Evolutionary conservation across 2,888 invertebrate species (phyloP).

Genomic region (Tuta absoluta): DNA sequence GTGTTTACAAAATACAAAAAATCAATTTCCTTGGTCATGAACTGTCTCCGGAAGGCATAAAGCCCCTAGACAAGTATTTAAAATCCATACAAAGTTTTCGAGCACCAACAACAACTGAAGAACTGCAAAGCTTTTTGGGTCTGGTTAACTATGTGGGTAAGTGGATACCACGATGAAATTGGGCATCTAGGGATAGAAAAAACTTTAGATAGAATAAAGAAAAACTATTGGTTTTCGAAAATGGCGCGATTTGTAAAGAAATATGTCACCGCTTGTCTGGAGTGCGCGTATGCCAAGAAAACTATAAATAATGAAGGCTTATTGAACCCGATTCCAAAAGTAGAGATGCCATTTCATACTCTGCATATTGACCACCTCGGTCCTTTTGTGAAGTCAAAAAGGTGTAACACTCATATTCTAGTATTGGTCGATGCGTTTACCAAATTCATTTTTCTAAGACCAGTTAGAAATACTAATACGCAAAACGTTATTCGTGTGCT

Average conservation of each 20-base stretch:
- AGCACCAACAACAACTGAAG: too few relatives aligned
- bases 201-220: constrained; percentile 14
- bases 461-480: constrained; percentile 20
- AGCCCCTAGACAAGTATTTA: too few relatives aligned
- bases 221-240: constrained; percentile 1
- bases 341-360: constrained; percentile 42
- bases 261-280: constrained; percentile 15
- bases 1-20: too few relatives aligned
- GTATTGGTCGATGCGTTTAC: constrained; percentile 24
- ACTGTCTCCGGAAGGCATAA: too few relatives aligned
- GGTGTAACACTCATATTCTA: constrained; percentile 37
- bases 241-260: constrained; percentile 15
- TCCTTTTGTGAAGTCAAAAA: constrained; percentile 43
- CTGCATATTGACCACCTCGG: constrained; percentile 49
- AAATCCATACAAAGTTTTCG: too few relatives aligned
- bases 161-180: constrained; percentile 19
- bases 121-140: too few relatives aligned
- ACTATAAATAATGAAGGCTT: constrained; percentile 10
- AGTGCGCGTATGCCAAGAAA: constrained; percentile 19
- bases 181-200: constrained; percentile 19
- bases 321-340: constrained; percentile 2
- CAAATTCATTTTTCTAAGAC: constrained; percentile 30
- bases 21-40: too few relatives aligned
- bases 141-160: too few relatives aligned
- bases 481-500: constrained; percentile 2